Conservation (phyloP, 2,113 vertebrate species). For the Malurus alboscapulatus region DNA sequence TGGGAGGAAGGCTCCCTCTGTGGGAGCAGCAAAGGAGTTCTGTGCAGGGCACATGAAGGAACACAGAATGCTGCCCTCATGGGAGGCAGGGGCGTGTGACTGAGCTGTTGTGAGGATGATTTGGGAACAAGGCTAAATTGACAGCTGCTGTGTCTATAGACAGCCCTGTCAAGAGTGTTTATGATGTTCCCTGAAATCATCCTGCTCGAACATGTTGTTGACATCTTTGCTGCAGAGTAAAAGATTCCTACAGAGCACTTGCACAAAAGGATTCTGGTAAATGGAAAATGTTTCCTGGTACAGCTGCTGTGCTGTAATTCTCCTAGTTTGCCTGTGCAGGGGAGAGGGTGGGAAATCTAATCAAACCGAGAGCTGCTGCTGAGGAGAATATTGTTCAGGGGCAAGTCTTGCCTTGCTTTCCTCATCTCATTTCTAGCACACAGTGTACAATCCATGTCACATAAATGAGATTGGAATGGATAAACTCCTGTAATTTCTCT, state of each 20-base stretch:
- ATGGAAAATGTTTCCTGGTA: not conserved
- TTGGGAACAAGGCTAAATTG: not conserved
- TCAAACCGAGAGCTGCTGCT: not conserved
- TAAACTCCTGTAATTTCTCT: not conserved
- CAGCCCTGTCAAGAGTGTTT: not conserved
- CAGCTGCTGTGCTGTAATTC: not conserved
- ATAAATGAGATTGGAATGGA: not conserved
- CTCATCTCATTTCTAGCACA: not conserved
- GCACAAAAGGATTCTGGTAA: not conserved
- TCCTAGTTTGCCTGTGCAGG: not conserved
- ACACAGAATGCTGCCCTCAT: not conserved
- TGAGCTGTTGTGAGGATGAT: not conserved
- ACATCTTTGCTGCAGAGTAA: not conserved
- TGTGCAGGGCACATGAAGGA: not conserved
- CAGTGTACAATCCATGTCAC: accelerated
- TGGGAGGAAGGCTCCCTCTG: not conserved
- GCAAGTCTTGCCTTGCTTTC: not conserved
- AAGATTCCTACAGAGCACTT: not conserved
- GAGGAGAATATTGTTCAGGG: not conserved
- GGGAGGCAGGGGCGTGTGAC: not conserved
- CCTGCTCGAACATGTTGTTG: not conserved
- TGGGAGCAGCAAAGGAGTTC: not conserved
- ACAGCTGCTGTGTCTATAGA: not conserved
- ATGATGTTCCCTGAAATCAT: not conserved
- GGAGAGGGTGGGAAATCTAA: not conserved